phyloP scores from a whole-genome alignment of 1,140 invertebrate genomes.

The Pantala flavescens region DNA sequence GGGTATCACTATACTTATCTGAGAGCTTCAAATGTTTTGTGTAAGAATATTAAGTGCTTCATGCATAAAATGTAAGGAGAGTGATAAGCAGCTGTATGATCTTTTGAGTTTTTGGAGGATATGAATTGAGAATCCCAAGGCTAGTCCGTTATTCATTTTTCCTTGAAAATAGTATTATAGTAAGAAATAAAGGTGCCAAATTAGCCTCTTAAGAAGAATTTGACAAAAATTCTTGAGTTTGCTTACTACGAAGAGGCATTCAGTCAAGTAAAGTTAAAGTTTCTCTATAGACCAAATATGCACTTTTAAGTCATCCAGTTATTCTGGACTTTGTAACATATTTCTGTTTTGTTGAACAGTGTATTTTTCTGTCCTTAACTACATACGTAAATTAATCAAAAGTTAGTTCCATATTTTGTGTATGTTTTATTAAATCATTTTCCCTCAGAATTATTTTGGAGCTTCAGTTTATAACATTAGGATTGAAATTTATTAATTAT shows the following conservation, averaged over 20 bases:
- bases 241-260: not conserved
- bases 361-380: too few relatives aligned
- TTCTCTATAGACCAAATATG: too few relatives aligned
- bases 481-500: too few relatives aligned
- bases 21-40: not conserved
- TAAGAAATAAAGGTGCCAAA: not conserved
- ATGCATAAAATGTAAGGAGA: not conserved
- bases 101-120: not conserved
- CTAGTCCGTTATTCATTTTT: not conserved
- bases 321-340: too few relatives aligned
- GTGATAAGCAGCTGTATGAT: not conserved
- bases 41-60: not conserved
- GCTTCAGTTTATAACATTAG: too few relatives aligned
- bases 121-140: not conserved
- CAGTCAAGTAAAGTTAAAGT: too few relatives aligned
- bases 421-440: too few relatives aligned
- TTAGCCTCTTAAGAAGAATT: not conserved
- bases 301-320: too few relatives aligned
- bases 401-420: too few relatives aligned
- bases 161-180: not conserved
- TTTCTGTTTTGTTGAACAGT: too few relatives aligned
- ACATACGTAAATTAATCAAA: too few relatives aligned
- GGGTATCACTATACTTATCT: not conserved
- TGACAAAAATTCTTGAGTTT: not conserved
- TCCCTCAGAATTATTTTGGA: too few relatives aligned